Percentiles rank a stretch among this genome's conserved stretches.
Evolutionary conservation across 2,113 vertebrate genomes (phyloP).

Genomic region (Terrapene triunguis): DNA sequence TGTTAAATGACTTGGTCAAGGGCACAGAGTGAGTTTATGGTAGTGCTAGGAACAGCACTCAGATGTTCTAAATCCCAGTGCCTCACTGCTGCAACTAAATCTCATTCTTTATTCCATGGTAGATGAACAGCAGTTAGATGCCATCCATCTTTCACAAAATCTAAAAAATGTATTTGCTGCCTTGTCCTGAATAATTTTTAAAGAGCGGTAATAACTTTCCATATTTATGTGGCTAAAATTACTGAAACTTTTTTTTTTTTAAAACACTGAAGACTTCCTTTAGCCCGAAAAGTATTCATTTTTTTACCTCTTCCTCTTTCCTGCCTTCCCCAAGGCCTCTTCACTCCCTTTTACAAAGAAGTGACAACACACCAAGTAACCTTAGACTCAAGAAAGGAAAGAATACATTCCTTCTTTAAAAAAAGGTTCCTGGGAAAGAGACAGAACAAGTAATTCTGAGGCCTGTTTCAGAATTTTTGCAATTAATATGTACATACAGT

Average conservation of each 20-base stretch:
- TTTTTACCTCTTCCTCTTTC: not conserved
- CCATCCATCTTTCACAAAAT: not conserved
- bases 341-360: not conserved
- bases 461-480: not conserved
- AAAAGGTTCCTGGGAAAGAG: not conserved
- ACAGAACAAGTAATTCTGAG: not conserved
- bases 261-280: not conserved
- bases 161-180: not conserved
- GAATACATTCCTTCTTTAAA: not conserved
- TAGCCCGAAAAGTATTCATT: not conserved
- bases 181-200: not conserved
- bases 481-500: not conserved
- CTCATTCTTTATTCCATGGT: not conserved
- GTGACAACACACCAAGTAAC: not conserved
- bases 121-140: not conserved
- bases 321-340: not conserved
- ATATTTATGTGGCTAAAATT: not conserved
- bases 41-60: not conserved
- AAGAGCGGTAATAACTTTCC: not conserved
- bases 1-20: not conserved
- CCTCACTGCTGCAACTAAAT: not conserved
- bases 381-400: not conserved
- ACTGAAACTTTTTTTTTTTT: not conserved
- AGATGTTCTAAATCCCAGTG: rapidly evolving
- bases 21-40: not conserved